Evolutionary conservation across 2,113 vertebrate species (phyloP), one percentile per base, ranked within the genome.

Genomic region (Mus spicilegus): DNA sequence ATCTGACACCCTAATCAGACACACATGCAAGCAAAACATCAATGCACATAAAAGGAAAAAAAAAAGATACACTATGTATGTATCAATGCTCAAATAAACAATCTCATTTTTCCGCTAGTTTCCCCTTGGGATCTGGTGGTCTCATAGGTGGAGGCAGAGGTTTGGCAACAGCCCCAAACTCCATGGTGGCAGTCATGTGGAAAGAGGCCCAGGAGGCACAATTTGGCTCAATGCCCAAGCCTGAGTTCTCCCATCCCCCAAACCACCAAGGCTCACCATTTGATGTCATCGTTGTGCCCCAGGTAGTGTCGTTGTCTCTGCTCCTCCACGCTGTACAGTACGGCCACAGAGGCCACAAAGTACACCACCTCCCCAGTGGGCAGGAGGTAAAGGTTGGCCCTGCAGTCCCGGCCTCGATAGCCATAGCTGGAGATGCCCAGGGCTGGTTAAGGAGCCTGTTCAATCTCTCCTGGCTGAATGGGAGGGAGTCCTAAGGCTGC

Each of bases 291-390:
- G 0, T 99, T 99, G 98, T 99, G 99, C 30, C 99, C 99, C 96
- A 99, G 98, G 98, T 99, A 99, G 96, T 99, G 99, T 22, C 99
- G 98, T 97, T 99, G 99, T 93, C 99, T 99, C 98, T 99, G 99
- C 58, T 99, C 99, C 89, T 99, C 99, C 1, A 99, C 98, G 49
- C 99, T 99, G 98, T 99, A 99, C 20, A 99, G 98, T 56, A 99
- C 99, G 1, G 99, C 99, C 96, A 99, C 99, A 0, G 99, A 99
- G 58, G 99, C 99, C 77, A 99, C 99, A 63, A 99, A 99, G 97
- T 99, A 99, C 42, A 99, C 99, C 0, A 99, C 99, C 98, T 99
- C 99, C 14, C 99, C 99, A 0, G 99, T 99, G 88, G 99, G 99
- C 95, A 99, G 98, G 97, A 99, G 98, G 97, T 99, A 99, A 56